Base-by-base conservation (phyloP, 2,888 invertebrate species). In the Mesoligia furuncula region DNA sequence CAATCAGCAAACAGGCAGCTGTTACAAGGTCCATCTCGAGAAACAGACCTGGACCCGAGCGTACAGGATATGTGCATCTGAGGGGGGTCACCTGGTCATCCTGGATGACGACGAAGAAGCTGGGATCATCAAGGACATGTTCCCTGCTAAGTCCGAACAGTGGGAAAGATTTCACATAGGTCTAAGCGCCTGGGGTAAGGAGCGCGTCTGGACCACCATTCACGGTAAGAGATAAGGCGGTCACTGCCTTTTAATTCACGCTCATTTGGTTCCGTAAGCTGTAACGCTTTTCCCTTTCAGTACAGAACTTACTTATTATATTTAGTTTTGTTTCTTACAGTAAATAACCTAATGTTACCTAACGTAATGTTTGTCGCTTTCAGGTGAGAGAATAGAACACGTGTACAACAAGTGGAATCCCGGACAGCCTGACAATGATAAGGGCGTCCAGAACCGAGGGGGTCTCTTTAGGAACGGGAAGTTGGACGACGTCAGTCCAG, bases 1-100 rank as follows among this genome's bases (percentile, higher is more conserved):
- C 4, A 62, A 85, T 54, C 27, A 75, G 11, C 64, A 42, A 13
- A 81, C 83, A 31, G 82, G 85, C n/a, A 85, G 82, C 31, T 83
- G 85, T 59, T 83, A 83, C 36, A 83, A 85, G 36, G 17, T 75
- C 2, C 82, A 83, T 31, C 13, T 0, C 4, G 61, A 69, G 1
- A n/a, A 13, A 5, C 48, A 61, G 17, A 36, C 36, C 0, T 83
- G 83, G 83, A 7, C 31, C 5, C 70, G 71, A 1, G 83, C 83
- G 1, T 73, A 81, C 62, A 66, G 39, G 8, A 70, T 70, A 45
- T 83, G 85, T 27, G 54, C 61, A 2, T 62, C 82, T n/a, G 83
- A 83, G 51, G 83, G 83, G 0, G 69, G 75, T 2, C 15, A 83
- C 57, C 69, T 83, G 68, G 82, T 81, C 15, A 81, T 83, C 48